phyloP scores from a whole-genome alignment of 2,113 vertebrate species.

The Chaetorhynchus papuensis region DNA sequence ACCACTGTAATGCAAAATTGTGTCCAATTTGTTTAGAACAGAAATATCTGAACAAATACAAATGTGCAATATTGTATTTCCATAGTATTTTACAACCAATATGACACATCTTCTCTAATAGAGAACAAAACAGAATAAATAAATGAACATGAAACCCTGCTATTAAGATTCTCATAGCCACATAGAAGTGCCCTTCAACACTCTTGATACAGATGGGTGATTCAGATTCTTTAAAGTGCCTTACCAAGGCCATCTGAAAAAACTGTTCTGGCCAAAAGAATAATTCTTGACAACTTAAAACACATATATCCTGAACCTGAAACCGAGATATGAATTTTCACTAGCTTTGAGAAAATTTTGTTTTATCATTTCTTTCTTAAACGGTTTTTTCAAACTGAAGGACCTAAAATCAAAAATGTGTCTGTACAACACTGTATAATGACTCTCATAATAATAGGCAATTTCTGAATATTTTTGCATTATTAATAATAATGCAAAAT shows the following conservation, averaged over 20 bases:
- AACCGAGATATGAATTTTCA: neutral
- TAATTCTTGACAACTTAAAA: neutral
- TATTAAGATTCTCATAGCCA: neutral
- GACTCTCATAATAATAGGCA: neutral
- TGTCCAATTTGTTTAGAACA: neutral
- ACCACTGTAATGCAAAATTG: neutral
- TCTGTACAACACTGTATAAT: neutral
- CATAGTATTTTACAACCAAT: neutral
- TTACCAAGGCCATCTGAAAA: neutral
- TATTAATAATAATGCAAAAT: neutral
- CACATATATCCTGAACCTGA: neutral
- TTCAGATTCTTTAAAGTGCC: neutral
- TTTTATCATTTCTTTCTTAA: neutral
- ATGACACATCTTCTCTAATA: neutral
- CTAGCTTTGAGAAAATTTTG: neutral
- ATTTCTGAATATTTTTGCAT: conserved; percentile 2
- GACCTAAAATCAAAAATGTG: neutral
- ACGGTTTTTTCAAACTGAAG: neutral
- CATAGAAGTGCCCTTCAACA: neutral
- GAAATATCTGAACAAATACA: neutral
- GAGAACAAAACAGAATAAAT: neutral
- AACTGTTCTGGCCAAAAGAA: neutral
- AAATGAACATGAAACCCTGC: neutral
- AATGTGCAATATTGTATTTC: neutral
- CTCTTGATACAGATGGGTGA: neutral